phyloP scores from a whole-genome alignment of 2,888 invertebrate species.

The Lathronympha strigana region DNA sequence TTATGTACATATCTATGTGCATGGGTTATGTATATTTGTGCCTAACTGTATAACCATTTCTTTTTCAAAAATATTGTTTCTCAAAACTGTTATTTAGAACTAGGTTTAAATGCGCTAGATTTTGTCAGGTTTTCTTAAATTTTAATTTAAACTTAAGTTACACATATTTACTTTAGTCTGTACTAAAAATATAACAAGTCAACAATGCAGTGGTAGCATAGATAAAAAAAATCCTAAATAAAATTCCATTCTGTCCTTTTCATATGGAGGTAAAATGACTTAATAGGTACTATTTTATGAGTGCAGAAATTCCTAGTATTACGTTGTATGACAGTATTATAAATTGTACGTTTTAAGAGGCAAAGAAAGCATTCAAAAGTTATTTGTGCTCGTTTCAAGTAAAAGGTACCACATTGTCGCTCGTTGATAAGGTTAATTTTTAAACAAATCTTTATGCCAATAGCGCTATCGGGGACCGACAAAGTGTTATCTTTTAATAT shows the following conservation, averaged over 20 bases:
- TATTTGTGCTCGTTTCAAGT: neutral
- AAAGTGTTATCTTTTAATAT: constrained; percentile 21
- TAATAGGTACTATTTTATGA: neutral
- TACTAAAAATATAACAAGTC: neutral
- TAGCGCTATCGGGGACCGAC: too few relatives aligned
- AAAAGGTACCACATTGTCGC: too few relatives aligned
- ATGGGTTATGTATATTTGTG: too few relatives aligned
- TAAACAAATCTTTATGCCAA: too few relatives aligned
- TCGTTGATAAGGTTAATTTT: too few relatives aligned
- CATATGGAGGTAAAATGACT: constrained; percentile 1
- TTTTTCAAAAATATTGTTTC: too few relatives aligned
- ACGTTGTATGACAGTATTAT: neutral
- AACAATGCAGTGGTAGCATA: neutral
- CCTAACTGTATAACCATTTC: too few relatives aligned
- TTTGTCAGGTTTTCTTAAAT: too few relatives aligned
- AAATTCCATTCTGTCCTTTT: neutral
- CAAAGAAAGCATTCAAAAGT: neutral
- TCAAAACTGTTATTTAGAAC: too few relatives aligned
- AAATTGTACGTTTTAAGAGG: neutral
- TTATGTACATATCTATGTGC: too few relatives aligned
- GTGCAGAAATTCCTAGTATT: constrained; percentile 1
- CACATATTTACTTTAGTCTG: neutral
- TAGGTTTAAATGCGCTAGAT: too few relatives aligned
- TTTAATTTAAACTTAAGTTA: too few relatives aligned
- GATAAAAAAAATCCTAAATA: neutral